Evolutionary conservation across 2,113 vertebrate genomes (phyloP), one percentile per base, ranked within the genome.

Genomic region (Plecotus auritus): DNA sequence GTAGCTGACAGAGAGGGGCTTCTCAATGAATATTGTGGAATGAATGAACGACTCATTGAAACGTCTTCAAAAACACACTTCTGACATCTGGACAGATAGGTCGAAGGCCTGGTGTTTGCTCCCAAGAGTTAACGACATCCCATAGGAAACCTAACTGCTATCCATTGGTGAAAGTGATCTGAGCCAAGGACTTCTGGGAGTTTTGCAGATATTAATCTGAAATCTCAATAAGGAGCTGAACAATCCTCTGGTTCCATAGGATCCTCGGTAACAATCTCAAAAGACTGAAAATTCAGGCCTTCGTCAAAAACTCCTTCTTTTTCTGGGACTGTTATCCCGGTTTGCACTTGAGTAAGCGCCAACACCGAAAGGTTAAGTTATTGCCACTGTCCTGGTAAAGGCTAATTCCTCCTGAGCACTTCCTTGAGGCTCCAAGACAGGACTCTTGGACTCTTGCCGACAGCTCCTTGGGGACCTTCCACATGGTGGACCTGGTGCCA

Each of bases 241-340:
- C 76, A 74, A 86, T 66, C 45, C n/a, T 30, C 70, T 54, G 76
- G 22, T 83, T 82, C 69, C 85, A 32, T 9, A 23, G 76, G 67
- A 42, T 64, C 37, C 64, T 74, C 12, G 56, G 56, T 67, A 42
- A 85, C 40, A 73, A 64, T 86, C 78, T 88, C 76, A 30, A 66
- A 96, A 92, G 83, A 51, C 69, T 70, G 85, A 80, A 80, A 93
- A n/a, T n/a, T n/a, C n/a, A 66, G 42, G n/a, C 61, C 37, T 73
- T 89, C 45, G 42, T 7, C 76, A 32, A 77, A 95, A 94, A 85
- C 85, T 88, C 47, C 23, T 73, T 74, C 28, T 49, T 85, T 45
- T 69, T 74, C 77, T 17, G 30, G 32, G n/a, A 56, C 32, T 70
- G 23, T 78, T 51, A 69, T 49, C 17, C 37, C 5, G 1, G n/a